Evolutionary conservation across 2,888 invertebrate genomes (phyloP), one percentile per base, ranked within the genome.

Genomic region (Harmothoe impar): DNA sequence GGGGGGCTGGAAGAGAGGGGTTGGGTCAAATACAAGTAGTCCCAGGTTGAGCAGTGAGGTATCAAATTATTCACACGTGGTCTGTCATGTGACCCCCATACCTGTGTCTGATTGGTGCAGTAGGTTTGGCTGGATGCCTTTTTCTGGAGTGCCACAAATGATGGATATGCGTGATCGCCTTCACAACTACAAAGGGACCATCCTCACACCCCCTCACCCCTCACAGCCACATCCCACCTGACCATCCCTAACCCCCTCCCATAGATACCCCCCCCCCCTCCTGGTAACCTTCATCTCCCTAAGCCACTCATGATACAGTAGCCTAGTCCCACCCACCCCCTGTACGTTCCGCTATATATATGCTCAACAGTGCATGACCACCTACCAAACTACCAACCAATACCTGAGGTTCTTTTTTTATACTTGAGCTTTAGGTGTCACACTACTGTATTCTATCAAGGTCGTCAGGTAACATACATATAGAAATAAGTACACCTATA

Each of bases 31-130:
- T 62, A 12, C 20, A 62, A 62, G 62, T n/a, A n/a, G 62, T 5
- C n/a, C n/a, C 7, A 62, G 62, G 62, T 62, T 20, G n/a, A 15
- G n/a, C 20, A 62, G 62, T 20, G 62, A 62, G 62, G 62, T 62
- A n/a, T n/a, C 62, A n/a, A 62, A 62, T 62, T 62, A 62, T 62
- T 62, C 62, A 62, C 62, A 62, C 62, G 62, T 62, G 62, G n/a
- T n/a, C 3, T n/a, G n/a, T n/a, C 62, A 62, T 15, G 62, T 62
- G 62, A 62, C 62, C 15, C n/a, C 12, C 62, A 62, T n/a, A 62
- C 12, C 62, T 62, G 62, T n/a, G n/a, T 62, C 20, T 5, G 62
- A 62, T 62, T 62, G 62, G 62, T 62, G 23, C 3, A 62, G 62
- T 62, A 62, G 62, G 62, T 62, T 62, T 20, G 62, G 62, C 23